Evolutionary conservation across 2,797 vertebrate genomes (phyloP).

Genomic region (Etheostoma nigrum): DNA sequence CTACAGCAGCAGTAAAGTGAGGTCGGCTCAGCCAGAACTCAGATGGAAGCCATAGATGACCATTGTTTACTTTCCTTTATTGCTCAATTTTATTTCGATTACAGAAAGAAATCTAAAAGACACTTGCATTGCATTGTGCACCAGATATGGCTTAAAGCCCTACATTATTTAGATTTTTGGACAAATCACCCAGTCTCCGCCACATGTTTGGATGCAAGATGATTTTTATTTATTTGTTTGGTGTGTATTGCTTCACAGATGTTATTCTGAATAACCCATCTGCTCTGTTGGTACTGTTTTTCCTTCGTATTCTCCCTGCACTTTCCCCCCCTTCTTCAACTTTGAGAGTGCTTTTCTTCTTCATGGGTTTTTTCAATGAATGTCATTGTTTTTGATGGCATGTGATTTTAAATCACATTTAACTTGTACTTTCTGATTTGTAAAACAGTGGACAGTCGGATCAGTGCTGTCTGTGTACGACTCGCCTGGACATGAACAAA

Average conservation of each 20-base stretch:
- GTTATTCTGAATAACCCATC: slow-evolving; percentile 64
- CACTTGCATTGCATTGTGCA: slow-evolving; percentile 6
- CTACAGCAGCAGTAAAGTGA: slow-evolving; percentile 7
- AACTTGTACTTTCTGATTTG: slow-evolving; percentile 57
- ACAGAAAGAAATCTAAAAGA: slow-evolving; percentile 6
- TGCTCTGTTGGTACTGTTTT: slow-evolving; percentile 40
- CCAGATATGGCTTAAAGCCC: slow-evolving; percentile 28
- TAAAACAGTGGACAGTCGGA: slow-evolving; percentile 54
- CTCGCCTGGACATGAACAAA: slow-evolving; percentile 68
- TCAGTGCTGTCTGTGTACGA: slow-evolving; percentile 63
- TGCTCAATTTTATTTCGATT: slow-evolving; percentile 16
- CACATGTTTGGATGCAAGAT: slow-evolving; percentile 24
- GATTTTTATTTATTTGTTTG: slow-evolving; percentile 12
- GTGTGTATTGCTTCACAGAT: slow-evolving; percentile 44
- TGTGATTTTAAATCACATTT: slow-evolving; percentile 66
- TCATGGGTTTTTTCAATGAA: slow-evolving; percentile 52
- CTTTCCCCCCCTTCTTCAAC: neutral
- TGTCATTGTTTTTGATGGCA: slow-evolving; percentile 61
- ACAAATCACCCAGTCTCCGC: slow-evolving; percentile 26
- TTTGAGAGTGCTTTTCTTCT: slow-evolving; percentile 42
- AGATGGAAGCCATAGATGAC: slow-evolving; percentile 64
- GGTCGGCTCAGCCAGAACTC: slow-evolving; percentile 48
- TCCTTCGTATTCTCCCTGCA: slow-evolving; percentile 42
- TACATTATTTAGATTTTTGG: slow-evolving; percentile 32
- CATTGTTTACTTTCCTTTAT: slow-evolving; percentile 18